Conservation (phyloP, 1,140 invertebrate species). For the Zaprionus taronus region DNA sequence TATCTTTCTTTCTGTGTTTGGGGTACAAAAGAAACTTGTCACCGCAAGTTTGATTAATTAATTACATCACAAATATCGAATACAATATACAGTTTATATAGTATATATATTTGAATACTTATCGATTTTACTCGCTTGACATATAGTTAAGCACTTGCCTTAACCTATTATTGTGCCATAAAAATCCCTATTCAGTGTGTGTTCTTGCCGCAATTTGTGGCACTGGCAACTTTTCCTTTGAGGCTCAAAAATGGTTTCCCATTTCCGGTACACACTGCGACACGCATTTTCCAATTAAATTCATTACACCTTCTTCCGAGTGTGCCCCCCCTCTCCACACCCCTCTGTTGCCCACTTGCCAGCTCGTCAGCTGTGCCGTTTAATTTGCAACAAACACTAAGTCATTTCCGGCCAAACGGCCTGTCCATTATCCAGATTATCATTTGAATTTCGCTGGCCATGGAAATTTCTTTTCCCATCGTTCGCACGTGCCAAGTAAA, state of each 20-base stretch:
- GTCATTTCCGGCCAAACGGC: conserved; percentile 75
- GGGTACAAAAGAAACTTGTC: conserved; percentile 59
- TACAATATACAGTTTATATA: neutral
- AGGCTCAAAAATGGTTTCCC: conserved; percentile 26
- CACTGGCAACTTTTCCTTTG: conserved; percentile 33
- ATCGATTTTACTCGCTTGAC: conserved; percentile 35
- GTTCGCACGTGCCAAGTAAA: conserved; percentile 14
- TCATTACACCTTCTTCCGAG: conserved; percentile 73
- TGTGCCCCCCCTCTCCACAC: neutral
- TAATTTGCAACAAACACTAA: conserved; percentile 76
- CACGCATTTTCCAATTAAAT: conserved; percentile 79
- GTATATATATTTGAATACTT: neutral
- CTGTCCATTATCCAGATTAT: conserved; percentile 77
- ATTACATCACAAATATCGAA: conserved; percentile 45
- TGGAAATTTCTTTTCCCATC: conserved; percentile 40
- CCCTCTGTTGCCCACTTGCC: neutral
- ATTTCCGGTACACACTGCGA: conserved; percentile 50
- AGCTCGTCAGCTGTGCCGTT: conserved; percentile 35
- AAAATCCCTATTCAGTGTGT: conserved; percentile 46
- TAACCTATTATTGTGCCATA: neutral
- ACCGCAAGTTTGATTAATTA: conserved; percentile 56
- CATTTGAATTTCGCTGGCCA: conserved; percentile 65
- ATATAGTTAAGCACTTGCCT: conserved; percentile 56
- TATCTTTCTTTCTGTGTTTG: conserved; percentile 3
- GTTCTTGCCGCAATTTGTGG: conserved; percentile 59